Percentiles rank a stretch among this genome's conserved stretches.
Conservation (phyloP, 1,140 invertebrate species). For the Drosophila littoralis region DNA sequence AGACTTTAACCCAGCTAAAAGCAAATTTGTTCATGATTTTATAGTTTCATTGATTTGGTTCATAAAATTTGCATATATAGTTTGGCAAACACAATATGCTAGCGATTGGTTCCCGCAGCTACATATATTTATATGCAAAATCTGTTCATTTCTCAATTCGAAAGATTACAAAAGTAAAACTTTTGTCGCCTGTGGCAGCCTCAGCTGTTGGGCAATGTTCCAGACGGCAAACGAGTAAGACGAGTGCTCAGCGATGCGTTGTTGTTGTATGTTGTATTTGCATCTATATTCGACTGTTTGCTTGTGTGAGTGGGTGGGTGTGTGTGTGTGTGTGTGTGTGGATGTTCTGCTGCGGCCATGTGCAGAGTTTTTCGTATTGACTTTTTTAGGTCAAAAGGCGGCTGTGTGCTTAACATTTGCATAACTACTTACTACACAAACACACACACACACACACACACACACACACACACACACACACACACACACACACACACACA, state of each 20-base stretch:
- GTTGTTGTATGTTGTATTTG: conserved; percentile 17
- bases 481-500: conserved; percentile 24
- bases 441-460: conserved; percentile 23
- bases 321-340: conserved; percentile 34
- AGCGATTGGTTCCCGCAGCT: background rate
- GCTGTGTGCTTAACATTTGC: conserved; percentile 76
- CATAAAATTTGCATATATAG: too few relatives aligned
- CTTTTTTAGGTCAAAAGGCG: conserved; percentile 75
- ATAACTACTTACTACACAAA: conserved; percentile 66
- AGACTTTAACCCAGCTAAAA: too few relatives aligned
- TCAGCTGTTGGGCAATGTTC: conserved; percentile 23
- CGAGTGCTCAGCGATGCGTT: conserved; percentile 24
- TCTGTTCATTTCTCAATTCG: background rate
- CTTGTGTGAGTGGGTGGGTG: conserved; percentile 21
- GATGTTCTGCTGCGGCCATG: conserved; percentile 53
- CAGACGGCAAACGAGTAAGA: conserved; percentile 12
- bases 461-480: conserved; percentile 39
- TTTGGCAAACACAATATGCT: too few relatives aligned
- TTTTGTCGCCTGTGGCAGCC: conserved; percentile 26
- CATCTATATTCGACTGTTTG: conserved; percentile 10
- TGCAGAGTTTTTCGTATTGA: conserved; percentile 68
- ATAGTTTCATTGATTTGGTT: too few relatives aligned
- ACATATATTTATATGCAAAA: background rate
- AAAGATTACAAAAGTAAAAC: background rate
- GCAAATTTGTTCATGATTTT: too few relatives aligned